Conservation (phyloP, 2,888 invertebrate species). For the Petrophora chlorosata region DNA sequence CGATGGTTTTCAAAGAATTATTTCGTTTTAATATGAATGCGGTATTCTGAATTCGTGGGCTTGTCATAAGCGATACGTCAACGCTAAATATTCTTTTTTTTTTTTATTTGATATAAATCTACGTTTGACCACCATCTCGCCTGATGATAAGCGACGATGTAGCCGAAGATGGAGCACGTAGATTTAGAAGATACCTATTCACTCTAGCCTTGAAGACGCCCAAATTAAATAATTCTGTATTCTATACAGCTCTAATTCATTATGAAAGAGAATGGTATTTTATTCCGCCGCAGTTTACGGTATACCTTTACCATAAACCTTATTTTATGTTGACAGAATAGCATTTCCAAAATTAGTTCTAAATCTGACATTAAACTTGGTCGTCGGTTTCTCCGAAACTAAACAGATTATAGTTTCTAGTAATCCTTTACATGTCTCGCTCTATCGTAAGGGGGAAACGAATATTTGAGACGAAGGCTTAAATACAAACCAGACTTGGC, state of each 20-base stretch:
- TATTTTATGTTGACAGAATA: slow-evolving; percentile 21
- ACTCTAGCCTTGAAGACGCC: no score
- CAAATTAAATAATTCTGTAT: no score
- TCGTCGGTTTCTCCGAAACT: slow-evolving; percentile 53
- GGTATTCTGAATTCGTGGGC: slow-evolving; percentile 24
- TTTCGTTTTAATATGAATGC: slow-evolving; percentile 25
- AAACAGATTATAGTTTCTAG: slow-evolving; percentile 61
- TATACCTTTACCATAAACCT: no score
- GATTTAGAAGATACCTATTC: no score
- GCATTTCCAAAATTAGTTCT: slow-evolving; percentile 46
- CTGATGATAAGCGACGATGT: no score
- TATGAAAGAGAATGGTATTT: background rate
- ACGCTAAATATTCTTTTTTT: no score
- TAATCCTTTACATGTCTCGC: slow-evolving; percentile 69
- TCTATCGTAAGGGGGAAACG: slow-evolving; percentile 58
- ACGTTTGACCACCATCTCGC: no score
- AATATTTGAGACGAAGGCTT: slow-evolving; percentile 61
- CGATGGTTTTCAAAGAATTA: slow-evolving; percentile 57
- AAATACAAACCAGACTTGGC: slow-evolving; percentile 53
- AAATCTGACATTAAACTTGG: slow-evolving; percentile 46
- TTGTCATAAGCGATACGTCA: slow-evolving; percentile 2
- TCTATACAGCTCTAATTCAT: no score
- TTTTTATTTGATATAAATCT: no score
- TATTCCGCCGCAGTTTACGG: no score
- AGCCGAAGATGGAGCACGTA: no score